phyloP scores from a whole-genome alignment of 2,888 invertebrate species.

The Spodoptera picta region DNA sequence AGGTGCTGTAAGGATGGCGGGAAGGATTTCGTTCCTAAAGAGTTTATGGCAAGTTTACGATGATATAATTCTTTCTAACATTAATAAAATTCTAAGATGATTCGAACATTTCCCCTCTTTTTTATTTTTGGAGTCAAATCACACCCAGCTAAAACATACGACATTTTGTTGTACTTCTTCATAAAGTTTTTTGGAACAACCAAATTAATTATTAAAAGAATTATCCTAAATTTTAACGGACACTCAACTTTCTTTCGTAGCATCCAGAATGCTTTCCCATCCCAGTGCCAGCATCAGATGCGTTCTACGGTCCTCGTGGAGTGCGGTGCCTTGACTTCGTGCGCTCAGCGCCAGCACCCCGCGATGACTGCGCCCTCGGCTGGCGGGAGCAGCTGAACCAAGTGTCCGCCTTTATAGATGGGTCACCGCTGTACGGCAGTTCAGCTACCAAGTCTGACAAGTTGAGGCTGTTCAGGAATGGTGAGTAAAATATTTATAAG shows the following conservation, averaged over 20 bases:
- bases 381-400: conserved; percentile 96
- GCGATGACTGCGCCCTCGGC: conserved; percentile 93
- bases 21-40: conserved; percentile 88
- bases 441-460: conserved; percentile 92
- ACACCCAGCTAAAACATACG: no score
- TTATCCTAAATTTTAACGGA: background rate
- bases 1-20: conserved; percentile 92
- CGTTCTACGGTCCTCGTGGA: conserved; percentile 91
- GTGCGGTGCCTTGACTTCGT: conserved; percentile 94
- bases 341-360: conserved; percentile 94
- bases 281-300: conserved; percentile 91
- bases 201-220: background rate
- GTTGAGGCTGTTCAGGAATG: conserved; percentile 93
- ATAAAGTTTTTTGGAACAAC: no score
- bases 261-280: conserved; percentile 97
- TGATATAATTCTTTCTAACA: no score
- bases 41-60: conserved; percentile 87
- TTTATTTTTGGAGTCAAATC: no score
- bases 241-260: conserved; percentile 68
- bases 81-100: no score
- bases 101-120: no score
- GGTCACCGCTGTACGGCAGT: conserved; percentile 94
- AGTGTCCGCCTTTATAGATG: conserved; percentile 94
- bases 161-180: background rate
- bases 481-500: conserved; percentile 72